Evolutionary conservation across 2,888 invertebrate species (phyloP).

Genomic region (Ophion costatus): DNA sequence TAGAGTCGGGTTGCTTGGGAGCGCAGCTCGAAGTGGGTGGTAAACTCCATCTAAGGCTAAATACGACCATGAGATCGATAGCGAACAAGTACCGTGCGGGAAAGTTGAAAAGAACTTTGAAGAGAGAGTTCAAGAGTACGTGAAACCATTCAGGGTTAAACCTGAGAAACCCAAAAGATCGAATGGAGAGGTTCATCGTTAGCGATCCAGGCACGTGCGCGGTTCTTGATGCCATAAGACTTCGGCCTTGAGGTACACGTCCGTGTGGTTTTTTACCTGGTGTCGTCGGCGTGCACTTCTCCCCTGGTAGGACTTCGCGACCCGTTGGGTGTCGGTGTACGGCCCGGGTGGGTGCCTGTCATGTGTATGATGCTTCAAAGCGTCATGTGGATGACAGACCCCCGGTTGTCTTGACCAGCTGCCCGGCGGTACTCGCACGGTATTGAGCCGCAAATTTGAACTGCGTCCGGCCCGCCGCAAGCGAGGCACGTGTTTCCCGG

Average conservation of each 20-base stretch:
- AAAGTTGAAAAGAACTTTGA: constrained; percentile 90
- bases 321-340: constrained; percentile 84
- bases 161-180: constrained; percentile 86
- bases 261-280: constrained; percentile 20
- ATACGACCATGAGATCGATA: constrained; percentile 87
- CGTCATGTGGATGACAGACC: constrained; percentile 71
- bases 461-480: background rate
- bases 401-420: constrained; percentile 77
- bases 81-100: constrained; percentile 88
- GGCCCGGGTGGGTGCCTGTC: constrained; percentile 79
- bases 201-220: constrained; percentile 73
- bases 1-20: constrained; percentile 86
- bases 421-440: constrained; percentile 75
- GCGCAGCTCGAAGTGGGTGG: constrained; percentile 70
- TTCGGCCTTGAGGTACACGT: constrained; percentile 54
- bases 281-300: constrained; percentile 72
- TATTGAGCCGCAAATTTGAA: background rate
- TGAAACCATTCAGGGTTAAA: constrained; percentile 85
- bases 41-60: constrained; percentile 85
- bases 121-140: constrained; percentile 83
- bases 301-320: constrained; percentile 85
- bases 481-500: background rate
- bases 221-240: constrained; percentile 74
- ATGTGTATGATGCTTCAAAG: constrained; percentile 67
- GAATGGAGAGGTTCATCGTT: constrained; percentile 80